Conservation (phyloP, 2,797 vertebrate species). For the Euthynnus affinis region DNA sequence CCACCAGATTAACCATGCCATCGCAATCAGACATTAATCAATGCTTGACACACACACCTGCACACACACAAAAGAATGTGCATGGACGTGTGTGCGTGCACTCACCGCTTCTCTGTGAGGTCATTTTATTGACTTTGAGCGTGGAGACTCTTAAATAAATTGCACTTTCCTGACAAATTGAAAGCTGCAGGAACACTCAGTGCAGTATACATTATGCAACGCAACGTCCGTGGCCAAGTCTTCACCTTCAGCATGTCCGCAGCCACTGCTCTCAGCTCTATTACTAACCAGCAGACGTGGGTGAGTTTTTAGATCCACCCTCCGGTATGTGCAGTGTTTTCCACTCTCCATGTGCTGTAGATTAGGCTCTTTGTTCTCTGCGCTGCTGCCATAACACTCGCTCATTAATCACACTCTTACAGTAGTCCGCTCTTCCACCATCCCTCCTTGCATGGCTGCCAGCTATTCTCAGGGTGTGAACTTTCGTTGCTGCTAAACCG, state of each 20-base stretch:
- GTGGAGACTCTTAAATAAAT: background rate
- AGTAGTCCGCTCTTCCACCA: slow-evolving; percentile 56
- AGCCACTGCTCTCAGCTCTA: slow-evolving; percentile 24
- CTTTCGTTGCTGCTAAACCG: slow-evolving; percentile 64
- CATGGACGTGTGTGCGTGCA: slow-evolving; percentile 4
- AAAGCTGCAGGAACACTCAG: slow-evolving; percentile 34
- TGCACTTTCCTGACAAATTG: slow-evolving; percentile 1
- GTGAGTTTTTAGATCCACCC: slow-evolving; percentile 58
- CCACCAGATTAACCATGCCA: slow-evolving; percentile 64
- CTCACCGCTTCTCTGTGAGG: background rate
- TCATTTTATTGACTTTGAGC: slow-evolving; percentile 7
- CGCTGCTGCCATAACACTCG: slow-evolving; percentile 74
- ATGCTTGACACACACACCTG: slow-evolving; percentile 36
- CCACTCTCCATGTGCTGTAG: slow-evolving; percentile 78
- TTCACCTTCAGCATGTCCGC: slow-evolving; percentile 37
- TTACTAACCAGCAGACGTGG: slow-evolving; percentile 42
- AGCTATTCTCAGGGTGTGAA: slow-evolving; percentile 74
- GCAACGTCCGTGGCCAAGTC: slow-evolving; percentile 26
- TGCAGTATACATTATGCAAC: slow-evolving; percentile 52
- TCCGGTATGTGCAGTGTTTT: slow-evolving; percentile 68
- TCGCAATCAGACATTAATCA: slow-evolving; percentile 56
- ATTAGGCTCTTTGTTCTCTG: slow-evolving; percentile 80
- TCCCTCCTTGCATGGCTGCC: slow-evolving; percentile 51
- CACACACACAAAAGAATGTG: slow-evolving; percentile 20
- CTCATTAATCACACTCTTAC: slow-evolving; percentile 82